Base-by-base conservation (phyloP, 2,888 invertebrate species). In the Carcina quercana region DNA sequence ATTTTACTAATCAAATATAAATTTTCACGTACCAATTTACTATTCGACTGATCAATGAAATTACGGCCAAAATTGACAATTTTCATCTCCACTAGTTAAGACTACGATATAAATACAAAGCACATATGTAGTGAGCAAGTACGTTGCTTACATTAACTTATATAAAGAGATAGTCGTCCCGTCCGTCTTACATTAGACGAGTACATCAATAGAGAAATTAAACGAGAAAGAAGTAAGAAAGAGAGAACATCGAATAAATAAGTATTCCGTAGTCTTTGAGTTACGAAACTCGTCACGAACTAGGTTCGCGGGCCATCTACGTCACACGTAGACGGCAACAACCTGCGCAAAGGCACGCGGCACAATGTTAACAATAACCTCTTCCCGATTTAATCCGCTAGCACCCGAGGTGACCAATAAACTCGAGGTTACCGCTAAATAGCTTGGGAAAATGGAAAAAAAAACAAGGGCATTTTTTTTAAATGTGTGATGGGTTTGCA, bases 121-220 rank as follows among this genome's bases (percentile, higher is more conserved):
- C 79, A 65, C 66, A 55, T 45, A n/a, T n/a, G n/a, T n/a, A 60
- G 69, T 75, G 80, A 78, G 79, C 79, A 73, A 76, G 63, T 60
- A 59, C 40, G 62, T 69, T 61, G 62, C 69, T 50, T 55, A 57
- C 32, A 47, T 42, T 41, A 35, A 65, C 64, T 70, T 64, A 68
- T 65, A n/a, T 66, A 65, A 50, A 45, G 49, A 37, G 38, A 46
- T 42, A 46, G 49, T 45, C 51, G 51, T 41, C 44, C 37, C 51
- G 51, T 41, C 44, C 36, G 50, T 48, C 48, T 40, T n/a, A 38
- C 32, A 37, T 28, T 47, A 43, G 30, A 19, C 38, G 30, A 37
- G 38, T 30, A 37, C 20, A 19, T 24, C 13, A 13, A 15, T 15
- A 25, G 38, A 38, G 37, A 48, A 25, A 42, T 37, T 30, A 37